Base-by-base conservation (phyloP, 2,797 vertebrate genomes). In the Loris lydekkerianus region DNA sequence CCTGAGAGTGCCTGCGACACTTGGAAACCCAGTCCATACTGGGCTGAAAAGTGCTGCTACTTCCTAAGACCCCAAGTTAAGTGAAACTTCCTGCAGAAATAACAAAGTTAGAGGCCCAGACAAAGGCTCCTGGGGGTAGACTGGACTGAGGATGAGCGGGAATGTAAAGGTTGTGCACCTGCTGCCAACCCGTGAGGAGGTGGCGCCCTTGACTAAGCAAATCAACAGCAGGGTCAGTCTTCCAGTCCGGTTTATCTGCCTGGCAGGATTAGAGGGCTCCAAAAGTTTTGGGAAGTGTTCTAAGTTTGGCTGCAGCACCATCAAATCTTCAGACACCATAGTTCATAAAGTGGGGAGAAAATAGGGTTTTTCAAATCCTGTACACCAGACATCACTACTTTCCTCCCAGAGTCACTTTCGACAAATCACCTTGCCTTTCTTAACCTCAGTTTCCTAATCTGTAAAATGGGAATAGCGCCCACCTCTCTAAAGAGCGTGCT, bases 381-480 rank as follows among this genome's bases (percentile, higher is more conserved):
- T 31, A 67, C n/a, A 63, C 13, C 10, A 3, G 1, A 17, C 0
- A 5, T 58, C 69, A 53, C 61, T 60, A 31, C 63, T 88, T 85
- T 25, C 34, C 37, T 20, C 77, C 49, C 1, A 7, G 21, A 88
- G 21, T 80, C 65, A n/a, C 72, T 83, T 90, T 43, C 70, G 70
- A 31, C 87, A 89, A 84, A 65, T 67, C 53, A 15, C 61, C 5
- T 61, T 46, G 34, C 37, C 53, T 85, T 83, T 83, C 72, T 60
- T 29, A 34, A 9, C 31, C 89, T 95, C 69, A 80, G 58, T 95
- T 94, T 85, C 73, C 84, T 72, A 43, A 89, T 92, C 96, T 93
- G 86, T 85, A 90, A 94, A 97, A 95, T 95, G 97, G 95, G 91
- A 73, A 53, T 31, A 63, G 2, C 0, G 34, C 2, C 31, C 81